These are phyloP conservation scores for Lacerta bilineata DNA, from an alignment of 2,797 vertebrate species.

Conservation along the genomic window DNA sequence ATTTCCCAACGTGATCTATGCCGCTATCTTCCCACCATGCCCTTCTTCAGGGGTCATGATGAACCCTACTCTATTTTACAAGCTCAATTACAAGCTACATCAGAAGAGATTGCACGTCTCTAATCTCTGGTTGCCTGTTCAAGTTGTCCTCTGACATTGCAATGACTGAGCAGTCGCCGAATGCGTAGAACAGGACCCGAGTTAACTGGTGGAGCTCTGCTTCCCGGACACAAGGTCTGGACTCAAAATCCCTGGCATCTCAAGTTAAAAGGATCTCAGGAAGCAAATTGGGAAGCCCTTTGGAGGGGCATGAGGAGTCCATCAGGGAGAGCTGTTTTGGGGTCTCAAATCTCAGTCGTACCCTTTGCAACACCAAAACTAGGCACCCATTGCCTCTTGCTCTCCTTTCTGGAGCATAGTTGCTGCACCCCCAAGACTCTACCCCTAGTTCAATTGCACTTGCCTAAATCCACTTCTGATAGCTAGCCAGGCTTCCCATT, in stretches of 20 bases:
- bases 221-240: too few relatives aligned
- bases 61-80: neutral
- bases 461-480: too few relatives aligned
- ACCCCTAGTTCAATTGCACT: too few relatives aligned
- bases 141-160: neutral
- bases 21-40: too few relatives aligned
- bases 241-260: neutral
- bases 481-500: neutral
- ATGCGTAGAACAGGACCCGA: neutral
- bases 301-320: neutral
- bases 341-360: too few relatives aligned
- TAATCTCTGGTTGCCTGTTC: neutral
- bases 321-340: neutral
- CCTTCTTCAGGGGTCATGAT: neutral
- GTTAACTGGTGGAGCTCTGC: neutral
- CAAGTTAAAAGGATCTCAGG: neutral
- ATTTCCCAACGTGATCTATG: too few relatives aligned
- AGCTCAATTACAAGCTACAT: too few relatives aligned
- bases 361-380: too few relatives aligned
- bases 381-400: too few relatives aligned
- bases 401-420: too few relatives aligned
- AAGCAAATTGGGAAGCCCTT: neutral
- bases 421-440: too few relatives aligned
- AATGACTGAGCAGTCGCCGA: neutral
- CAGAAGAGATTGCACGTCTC: too few relatives aligned